Evolutionary conservation across 1,140 invertebrate genomes (phyloP).

Genomic region (Luehdorfia chinensis): DNA sequence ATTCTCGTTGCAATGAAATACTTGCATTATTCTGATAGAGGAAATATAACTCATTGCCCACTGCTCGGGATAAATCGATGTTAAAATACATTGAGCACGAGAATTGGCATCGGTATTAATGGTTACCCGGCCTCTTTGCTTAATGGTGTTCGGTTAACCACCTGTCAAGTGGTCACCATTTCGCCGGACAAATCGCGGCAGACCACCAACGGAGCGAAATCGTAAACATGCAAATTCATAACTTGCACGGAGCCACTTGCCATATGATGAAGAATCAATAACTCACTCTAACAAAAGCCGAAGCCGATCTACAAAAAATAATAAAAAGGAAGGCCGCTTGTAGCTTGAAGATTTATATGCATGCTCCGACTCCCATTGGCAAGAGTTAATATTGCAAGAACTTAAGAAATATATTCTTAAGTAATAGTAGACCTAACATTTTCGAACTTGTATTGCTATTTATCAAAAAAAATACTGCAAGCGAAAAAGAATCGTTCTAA

Average conservation of each 20-base stretch:
- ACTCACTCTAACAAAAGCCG: slow-evolving; percentile 33
- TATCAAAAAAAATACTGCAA: no score
- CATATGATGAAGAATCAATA: slow-evolving; percentile 43
- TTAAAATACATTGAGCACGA: slow-evolving; percentile 36
- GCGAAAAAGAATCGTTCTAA: no score
- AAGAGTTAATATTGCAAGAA: slow-evolving; percentile 11
- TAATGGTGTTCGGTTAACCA: slow-evolving; percentile 59
- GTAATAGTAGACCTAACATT: slow-evolving; percentile 6
- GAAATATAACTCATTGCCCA: slow-evolving; percentile 42
- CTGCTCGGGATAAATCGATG: slow-evolving; percentile 42
- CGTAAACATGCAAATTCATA: slow-evolving; percentile 66
- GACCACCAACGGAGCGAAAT: slow-evolving; percentile 57
- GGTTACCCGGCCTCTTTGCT: slow-evolving; percentile 39
- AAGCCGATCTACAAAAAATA: slow-evolving; percentile 22
- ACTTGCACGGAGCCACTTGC: slow-evolving; percentile 42
- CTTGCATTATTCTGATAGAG: slow-evolving; percentile 16
- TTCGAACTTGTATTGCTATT: neutral
- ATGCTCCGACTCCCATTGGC: neutral
- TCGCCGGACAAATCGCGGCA: slow-evolving; percentile 49
- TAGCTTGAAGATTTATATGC: slow-evolving; percentile 3
- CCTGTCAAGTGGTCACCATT: slow-evolving; percentile 58
- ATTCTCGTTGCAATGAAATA: slow-evolving; percentile 20
- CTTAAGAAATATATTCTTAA: neutral
- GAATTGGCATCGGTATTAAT: slow-evolving; percentile 44
- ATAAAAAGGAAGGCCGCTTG: slow-evolving; percentile 4